Base-by-base conservation (phyloP, 2,113 vertebrate species). In the Vulpes vulpes region DNA sequence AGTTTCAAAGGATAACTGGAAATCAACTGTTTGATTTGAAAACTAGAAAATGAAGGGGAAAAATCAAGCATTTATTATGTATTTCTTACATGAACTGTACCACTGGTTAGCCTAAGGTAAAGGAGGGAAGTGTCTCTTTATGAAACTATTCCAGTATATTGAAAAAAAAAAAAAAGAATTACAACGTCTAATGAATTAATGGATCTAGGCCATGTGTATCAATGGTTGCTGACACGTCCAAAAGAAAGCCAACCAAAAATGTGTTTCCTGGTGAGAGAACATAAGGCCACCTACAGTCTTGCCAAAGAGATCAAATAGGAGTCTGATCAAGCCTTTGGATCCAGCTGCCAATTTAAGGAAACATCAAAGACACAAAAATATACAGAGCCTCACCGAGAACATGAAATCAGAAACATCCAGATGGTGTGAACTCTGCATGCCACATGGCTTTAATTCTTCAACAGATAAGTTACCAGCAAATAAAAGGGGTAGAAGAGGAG, bases 21-120 rank as follows among this genome's bases (percentile, higher is more conserved):
- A 88, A 83, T 57, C 78, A 27, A 10, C 43, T 88, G 64, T 82
- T 82, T 86, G n/a, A 57, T 91, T 83, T 59, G 23, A 85, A 89
- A 91, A 57, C 22, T 43, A 90, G 67, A 92, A 85, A 95, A 60
- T 38, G 80, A 95, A 82, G 16, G 10, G 25, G 59, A 89, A 35
- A 6, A 93, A 59, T 87, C 23, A 43, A 74, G 32, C 10, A 74
- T 89, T 38, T 76, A 23, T 69, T 35, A 69, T n/a, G 3, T 3
- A 87, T 87, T 91, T 53, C n/a, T 80, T 43, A 12, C 8, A 79
- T 84, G 43, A 74, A 30, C 27, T 55, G 3, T 32, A 25, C 43
- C 17, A 62, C 55, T 57, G 11, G 8, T 4, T 65, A 94, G 27
- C 27, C 22, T 71, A 9, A 51, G 53, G 27, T 11, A 89, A 69